phyloP scores from a whole-genome alignment of 2,888 invertebrate species.

The Sisyra terminalis region DNA sequence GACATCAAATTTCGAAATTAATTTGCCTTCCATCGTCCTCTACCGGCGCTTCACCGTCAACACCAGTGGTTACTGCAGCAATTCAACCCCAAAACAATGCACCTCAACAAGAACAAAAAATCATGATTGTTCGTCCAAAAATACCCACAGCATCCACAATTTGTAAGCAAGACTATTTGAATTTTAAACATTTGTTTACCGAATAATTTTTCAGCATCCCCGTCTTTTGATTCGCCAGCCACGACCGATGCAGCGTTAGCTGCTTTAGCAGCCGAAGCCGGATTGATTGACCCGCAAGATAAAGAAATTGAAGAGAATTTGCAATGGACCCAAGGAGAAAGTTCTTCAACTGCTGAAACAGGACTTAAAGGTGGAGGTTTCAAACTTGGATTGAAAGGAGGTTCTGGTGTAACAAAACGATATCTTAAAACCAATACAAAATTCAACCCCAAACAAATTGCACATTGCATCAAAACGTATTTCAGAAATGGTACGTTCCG shows the following conservation, averaged over 20 bases:
- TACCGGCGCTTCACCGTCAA: constrained; percentile 5
- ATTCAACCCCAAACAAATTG: not conserved
- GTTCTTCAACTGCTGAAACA: constrained; percentile 1
- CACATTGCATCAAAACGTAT: not conserved
- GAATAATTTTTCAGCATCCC: constrained; percentile 24
- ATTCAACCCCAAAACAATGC: constrained; percentile 17
- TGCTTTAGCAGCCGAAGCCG: constrained; percentile 43
- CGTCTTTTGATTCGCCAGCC: constrained; percentile 37
- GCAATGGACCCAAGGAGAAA: constrained; percentile 6
- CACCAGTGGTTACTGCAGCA: constrained; percentile 19
- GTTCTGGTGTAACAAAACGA: constrained; percentile 9
- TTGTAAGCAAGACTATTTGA: constrained; percentile 18
- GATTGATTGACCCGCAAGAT: constrained; percentile 33
- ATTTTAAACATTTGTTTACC: constrained; percentile 1
- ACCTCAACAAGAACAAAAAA: constrained; percentile 19
- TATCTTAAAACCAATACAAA: too few relatives aligned
- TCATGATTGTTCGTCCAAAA: constrained; percentile 32
- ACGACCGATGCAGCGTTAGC: constrained; percentile 44
- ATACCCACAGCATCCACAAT: constrained; percentile 38
- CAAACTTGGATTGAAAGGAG: constrained; percentile 22
- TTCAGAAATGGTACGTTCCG: not conserved
- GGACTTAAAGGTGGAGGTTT: constrained; percentile 2
- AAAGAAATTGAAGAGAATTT: constrained; percentile 13
- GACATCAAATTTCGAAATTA: constrained; percentile 20
- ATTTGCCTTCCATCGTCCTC: constrained; percentile 20